Evolutionary conservation across 2,113 vertebrate species (phyloP).

Genomic region (Bombycilla garrulus): DNA sequence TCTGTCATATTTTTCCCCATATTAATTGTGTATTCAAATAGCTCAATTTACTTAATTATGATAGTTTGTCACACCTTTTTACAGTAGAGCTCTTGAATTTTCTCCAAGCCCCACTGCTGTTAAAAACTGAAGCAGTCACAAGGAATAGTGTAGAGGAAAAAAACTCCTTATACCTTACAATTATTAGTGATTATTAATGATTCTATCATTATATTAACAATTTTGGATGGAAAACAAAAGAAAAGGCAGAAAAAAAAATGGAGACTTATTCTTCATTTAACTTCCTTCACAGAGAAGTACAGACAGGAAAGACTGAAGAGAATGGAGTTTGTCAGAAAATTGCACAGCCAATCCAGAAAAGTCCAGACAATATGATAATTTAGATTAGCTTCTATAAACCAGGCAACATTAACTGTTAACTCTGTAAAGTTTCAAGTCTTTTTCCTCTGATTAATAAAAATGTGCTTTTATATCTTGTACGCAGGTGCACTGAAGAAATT

Average conservation of each 20-base stretch:
- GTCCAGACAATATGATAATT: not conserved
- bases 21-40: not conserved
- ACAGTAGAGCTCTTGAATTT: not conserved
- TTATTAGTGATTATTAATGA: not conserved
- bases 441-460: not conserved
- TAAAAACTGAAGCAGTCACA: not conserved
- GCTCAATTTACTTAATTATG: not conserved
- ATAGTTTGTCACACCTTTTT: not conserved
- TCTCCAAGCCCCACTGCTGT: not conserved
- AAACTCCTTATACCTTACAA: not conserved
- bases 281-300: not conserved
- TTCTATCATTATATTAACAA: not conserved
- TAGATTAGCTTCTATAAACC: not conserved
- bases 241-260: not conserved
- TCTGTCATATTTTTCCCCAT: rapidly evolving
- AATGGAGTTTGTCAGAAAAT: not conserved
- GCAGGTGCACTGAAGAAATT: not conserved
- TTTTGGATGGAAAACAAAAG: not conserved
- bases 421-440: not conserved
- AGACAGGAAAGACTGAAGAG: not conserved
- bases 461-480: not conserved
- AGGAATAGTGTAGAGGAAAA: not conserved
- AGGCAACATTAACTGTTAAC: not conserved
- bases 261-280: not conserved
- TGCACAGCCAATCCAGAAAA: not conserved